These are phyloP conservation scores for Sminthopsis crassicaudata DNA, from an alignment of 2,113 vertebrate species.

Conservation along the genomic window DNA sequence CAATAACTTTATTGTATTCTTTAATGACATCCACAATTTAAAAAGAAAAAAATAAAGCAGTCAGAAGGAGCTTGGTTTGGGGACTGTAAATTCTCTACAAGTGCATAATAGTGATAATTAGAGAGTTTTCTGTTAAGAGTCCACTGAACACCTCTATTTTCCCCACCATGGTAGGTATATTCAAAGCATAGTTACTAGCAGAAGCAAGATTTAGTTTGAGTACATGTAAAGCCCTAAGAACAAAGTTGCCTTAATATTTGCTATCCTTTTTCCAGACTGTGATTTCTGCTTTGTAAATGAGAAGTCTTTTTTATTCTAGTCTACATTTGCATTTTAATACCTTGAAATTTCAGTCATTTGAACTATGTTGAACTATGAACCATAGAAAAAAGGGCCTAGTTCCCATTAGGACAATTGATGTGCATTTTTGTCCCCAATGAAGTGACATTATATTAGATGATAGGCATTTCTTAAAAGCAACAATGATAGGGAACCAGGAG, in stretches of 20 bases:
- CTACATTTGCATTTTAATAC: slow-evolving; percentile 64
- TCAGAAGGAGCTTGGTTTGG: slow-evolving; percentile 47
- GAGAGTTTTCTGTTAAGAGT: slow-evolving; percentile 42
- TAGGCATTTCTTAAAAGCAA: slow-evolving; percentile 18
- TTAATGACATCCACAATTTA: slow-evolving; percentile 80
- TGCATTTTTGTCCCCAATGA: slow-evolving; percentile 66
- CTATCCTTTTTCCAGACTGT: slow-evolving; percentile 41
- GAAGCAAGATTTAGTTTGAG: slow-evolving; percentile 44
- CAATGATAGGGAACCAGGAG: not conserved
- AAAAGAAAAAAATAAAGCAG: slow-evolving; percentile 74
- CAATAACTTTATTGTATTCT: slow-evolving; percentile 78
- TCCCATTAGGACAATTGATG: slow-evolving; percentile 55
- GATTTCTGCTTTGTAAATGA: slow-evolving; percentile 71
- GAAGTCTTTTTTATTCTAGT: slow-evolving; percentile 74
- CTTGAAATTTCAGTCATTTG: slow-evolving; percentile 57
- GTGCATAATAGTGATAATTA: slow-evolving; percentile 55
- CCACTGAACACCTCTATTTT: slow-evolving; percentile 63
- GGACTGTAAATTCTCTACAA: slow-evolving; percentile 55
- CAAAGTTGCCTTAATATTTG: slow-evolving; percentile 58
- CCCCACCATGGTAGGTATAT: slow-evolving; percentile 36
- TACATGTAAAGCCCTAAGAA: slow-evolving; percentile 52
- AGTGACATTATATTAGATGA: slow-evolving; percentile 51
- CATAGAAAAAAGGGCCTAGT: slow-evolving; percentile 60
- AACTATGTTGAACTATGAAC: slow-evolving; percentile 22
- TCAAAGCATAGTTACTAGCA: slow-evolving; percentile 23